phyloP scores from a whole-genome alignment of 1,140 invertebrate species.

The Hormaphis cornu region DNA sequence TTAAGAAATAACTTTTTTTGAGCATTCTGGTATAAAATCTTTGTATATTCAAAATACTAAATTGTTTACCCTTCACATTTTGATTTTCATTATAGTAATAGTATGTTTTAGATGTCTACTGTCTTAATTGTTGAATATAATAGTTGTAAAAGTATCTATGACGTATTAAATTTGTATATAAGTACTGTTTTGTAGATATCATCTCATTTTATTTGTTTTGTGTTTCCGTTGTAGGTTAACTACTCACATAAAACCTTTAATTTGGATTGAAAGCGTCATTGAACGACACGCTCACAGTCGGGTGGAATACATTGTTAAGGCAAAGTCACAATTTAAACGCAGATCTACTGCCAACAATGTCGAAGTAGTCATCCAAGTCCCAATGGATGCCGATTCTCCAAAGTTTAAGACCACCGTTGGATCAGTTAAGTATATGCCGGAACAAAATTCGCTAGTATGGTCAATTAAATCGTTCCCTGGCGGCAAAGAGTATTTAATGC shows the following conservation, averaged over 20 bases:
- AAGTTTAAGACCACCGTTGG: constrained; percentile 99
- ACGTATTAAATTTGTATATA: too few species aligned
- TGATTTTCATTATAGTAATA: too few species aligned
- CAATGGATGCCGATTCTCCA: constrained; percentile 94
- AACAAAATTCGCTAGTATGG: constrained; percentile 97
- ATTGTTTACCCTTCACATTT: not conserved
- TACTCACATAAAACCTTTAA: constrained; percentile 79
- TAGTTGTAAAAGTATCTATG: too few species aligned
- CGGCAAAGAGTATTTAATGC: constrained; percentile 98
- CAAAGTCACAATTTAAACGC: constrained; percentile 97
- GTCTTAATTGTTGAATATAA: too few species aligned
- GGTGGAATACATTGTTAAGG: constrained; percentile 99
- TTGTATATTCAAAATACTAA: constrained; percentile 70
- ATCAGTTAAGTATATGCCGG: constrained; percentile 94
- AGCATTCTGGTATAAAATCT: too few species aligned
- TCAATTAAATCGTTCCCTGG: constrained; percentile 99
- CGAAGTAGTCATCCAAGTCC: constrained; percentile 97
- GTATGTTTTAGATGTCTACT: too few species aligned
- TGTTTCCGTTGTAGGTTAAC: not conserved
- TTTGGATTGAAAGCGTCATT: constrained; percentile 99
- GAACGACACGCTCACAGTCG: constrained; percentile 96
- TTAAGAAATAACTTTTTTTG: too few species aligned
- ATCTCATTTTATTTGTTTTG: not conserved
- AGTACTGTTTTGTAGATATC: not conserved
- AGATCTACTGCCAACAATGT: constrained; percentile 98